Base-by-base conservation (phyloP, 2,113 vertebrate genomes). In the Neodon shergylaensis region DNA sequence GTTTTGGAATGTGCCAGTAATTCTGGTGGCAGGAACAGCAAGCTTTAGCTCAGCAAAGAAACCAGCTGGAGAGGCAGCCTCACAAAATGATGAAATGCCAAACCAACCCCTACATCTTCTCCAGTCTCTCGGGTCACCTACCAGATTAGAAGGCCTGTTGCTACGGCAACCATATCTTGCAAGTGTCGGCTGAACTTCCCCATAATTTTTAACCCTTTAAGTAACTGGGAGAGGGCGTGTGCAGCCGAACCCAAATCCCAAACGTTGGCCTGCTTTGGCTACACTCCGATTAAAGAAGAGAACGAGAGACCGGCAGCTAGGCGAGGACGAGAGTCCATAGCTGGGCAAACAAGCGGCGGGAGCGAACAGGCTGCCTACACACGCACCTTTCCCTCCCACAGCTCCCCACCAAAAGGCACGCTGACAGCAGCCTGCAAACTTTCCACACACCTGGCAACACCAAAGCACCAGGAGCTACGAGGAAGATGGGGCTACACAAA, bases 61-160 rank as follows among this genome's bases (percentile, higher is more conserved):
- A 98, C 98, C 98, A 99, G 98, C 98, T 98, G 98, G 98, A 99
- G 98, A 98, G 98, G 98, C 98, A 98, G 98, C 97, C 98, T 98
- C 98, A 98, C 98, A 97, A 98, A 99, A 99, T 98, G 99, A 99
- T 98, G 98, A 99, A 99, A 99, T 99, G 99, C 98, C 99, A 99
- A 98, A 98, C 98, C 98, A 98, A 98, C 97, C 98, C 98, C 98
- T 98, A 98, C 98, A 98, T 98, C 98, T 98, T 98, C 98, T 98
- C 98, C 98, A 98, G 98, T 99, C 99, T 99, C 99, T 99, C 99
- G 99, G 99, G 99, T 99, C 99, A 99, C 99, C 99, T 99, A 98
- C 98, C 98, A 99, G 99, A 99, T 99, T 99, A 99, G 99, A 98
- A 99, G 99, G 99, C 98, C 99, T 98, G 99, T 99, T 99, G 98